Conservation (phyloP, 2,888 invertebrate species). For the Smittia sp. region DNA sequence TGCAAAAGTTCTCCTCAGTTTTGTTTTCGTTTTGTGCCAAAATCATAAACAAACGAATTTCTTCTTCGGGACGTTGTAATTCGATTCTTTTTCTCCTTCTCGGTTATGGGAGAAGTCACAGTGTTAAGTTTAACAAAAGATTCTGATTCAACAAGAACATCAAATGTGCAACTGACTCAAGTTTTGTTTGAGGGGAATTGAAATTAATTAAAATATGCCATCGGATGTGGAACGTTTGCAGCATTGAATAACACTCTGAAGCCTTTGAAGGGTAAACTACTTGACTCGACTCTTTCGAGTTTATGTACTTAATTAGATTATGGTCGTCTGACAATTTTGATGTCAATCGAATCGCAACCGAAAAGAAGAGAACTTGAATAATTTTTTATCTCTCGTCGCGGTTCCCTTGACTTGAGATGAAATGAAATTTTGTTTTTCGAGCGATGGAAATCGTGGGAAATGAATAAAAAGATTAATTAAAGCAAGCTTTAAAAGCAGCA, state of each 20-base stretch:
- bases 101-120: not conserved
- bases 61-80: slow-evolving; percentile 19
- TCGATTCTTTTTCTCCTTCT: slow-evolving; percentile 24
- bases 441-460: too few species aligned
- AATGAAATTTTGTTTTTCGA: too few species aligned
- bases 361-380: too few species aligned
- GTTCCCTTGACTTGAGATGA: too few species aligned
- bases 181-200: slow-evolving; percentile 7
- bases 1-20: slow-evolving; percentile 14
- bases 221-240: not conserved
- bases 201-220: not conserved
- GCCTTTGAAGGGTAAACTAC: slow-evolving; percentile 7
- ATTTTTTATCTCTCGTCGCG: too few species aligned
- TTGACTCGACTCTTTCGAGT: not conserved
- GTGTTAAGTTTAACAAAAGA: slow-evolving; percentile 13
- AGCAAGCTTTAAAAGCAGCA: too few species aligned
- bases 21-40: not conserved
- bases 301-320: too few species aligned
- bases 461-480: too few species aligned
- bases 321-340: too few species aligned
- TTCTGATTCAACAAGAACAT: slow-evolving; percentile 22
- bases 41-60: slow-evolving; percentile 13
- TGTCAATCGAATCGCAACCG: too few species aligned
- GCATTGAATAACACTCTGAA: not conserved
- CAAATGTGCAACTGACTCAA: not conserved